Evolutionary conservation across 2,113 vertebrate genomes (phyloP), one percentile per base, ranked within the genome.

Genomic region (Dermatemys mawii): DNA sequence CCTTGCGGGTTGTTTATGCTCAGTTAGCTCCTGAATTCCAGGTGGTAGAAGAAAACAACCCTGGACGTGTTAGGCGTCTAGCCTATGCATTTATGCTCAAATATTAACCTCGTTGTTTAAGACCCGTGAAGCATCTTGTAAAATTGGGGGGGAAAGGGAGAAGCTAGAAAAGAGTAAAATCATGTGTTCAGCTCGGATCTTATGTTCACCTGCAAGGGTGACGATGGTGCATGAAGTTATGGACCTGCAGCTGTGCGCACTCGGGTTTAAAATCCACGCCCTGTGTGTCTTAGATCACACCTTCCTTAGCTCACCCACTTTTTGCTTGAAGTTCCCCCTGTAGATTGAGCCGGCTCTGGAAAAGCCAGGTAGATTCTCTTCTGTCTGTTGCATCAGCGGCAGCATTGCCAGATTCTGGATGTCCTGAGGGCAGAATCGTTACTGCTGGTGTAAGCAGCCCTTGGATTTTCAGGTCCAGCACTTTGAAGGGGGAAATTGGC

Each of bases 81-180:
- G 22, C 70, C 70, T 26, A 17, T 14, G 29, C 53, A 11, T 17
- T 83, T 19, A 19, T 7, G 32, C 41, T 35, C 27, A 5, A 19
- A 46, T 19, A 1, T 1, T 0, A 22, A 35, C 60, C 41, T 81
- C 54, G 1, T 9, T 5, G 0, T 48, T 41, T 14, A 4, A 0
- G 3, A 0, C 44, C 29, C 3, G 0, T 5, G 3, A 35, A 10
- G 38, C 1, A 1, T 0, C 1, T 51, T 10, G n/a, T 73, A 24
- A 24, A 38, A 41, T n/a, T n/a, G n/a, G n/a, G n/a, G n/a, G n/a
- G 2, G 5, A 38, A 70, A 11, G 10, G 67, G 67, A 10, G 51
- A 22, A 70, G n/a, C 21, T 26, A 44, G 38, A 75, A 24, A 44
- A 75, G 70, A 41, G 21, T 75, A 44, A 75, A 75, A 44, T n/a